phyloP scores from a whole-genome alignment of 2,797 vertebrate genomes.

The Parotocinclus haroldoi region DNA sequence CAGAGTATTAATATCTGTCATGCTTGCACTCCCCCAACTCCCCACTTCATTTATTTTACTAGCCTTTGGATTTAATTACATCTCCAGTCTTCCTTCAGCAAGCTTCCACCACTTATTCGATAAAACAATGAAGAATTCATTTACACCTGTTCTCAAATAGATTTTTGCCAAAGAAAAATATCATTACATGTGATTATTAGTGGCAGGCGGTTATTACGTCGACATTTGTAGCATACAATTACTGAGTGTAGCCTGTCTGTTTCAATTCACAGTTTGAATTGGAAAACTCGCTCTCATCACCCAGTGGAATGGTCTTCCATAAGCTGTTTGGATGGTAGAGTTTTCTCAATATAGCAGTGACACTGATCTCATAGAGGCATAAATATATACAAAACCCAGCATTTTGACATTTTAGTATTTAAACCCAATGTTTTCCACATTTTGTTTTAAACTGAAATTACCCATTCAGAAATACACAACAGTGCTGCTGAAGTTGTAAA shows the following conservation, averaged over 20 bases:
- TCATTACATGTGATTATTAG: slow-evolving; percentile 71
- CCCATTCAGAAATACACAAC: too few species aligned
- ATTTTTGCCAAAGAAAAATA: slow-evolving; percentile 66
- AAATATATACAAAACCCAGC: too few species aligned
- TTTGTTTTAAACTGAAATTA: too few species aligned
- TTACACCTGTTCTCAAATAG: slow-evolving; percentile 76
- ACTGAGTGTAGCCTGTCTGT: slow-evolving; percentile 1
- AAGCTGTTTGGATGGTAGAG: neutral
- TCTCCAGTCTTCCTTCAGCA: slow-evolving; percentile 63
- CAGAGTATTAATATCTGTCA: slow-evolving; percentile 65
- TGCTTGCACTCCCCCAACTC: slow-evolving; percentile 63
- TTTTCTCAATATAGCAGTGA: neutral
- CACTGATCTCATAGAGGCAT: neutral
- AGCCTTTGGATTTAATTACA: slow-evolving; percentile 76
- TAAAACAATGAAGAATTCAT: slow-evolving; percentile 74
- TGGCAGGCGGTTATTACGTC: slow-evolving; percentile 54
- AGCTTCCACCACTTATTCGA: slow-evolving; percentile 73
- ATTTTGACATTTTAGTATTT: too few species aligned
- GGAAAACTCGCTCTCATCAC: neutral
- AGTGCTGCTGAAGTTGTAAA: too few species aligned
- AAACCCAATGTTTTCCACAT: too few species aligned
- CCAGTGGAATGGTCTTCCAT: neutral
- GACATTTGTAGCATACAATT: neutral
- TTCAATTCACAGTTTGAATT: neutral
- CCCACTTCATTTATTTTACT: slow-evolving; percentile 71